phyloP scores from a whole-genome alignment of 2,797 vertebrate genomes.

The Gila robusta region DNA sequence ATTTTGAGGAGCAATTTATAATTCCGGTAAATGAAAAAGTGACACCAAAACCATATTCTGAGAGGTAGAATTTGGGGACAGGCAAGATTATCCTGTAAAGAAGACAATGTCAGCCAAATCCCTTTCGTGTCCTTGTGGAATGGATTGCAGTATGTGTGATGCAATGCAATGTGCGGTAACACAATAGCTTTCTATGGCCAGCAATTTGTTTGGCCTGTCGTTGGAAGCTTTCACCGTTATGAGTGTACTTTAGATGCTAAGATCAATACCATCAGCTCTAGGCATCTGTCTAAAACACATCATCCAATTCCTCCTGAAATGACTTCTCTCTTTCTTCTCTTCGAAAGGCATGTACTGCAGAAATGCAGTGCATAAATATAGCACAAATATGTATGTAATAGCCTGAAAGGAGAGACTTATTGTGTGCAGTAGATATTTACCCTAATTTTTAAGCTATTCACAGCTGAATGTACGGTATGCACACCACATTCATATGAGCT shows the following conservation, averaged over 20 bases:
- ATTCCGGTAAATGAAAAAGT: not conserved
- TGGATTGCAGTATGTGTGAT: constrained; percentile 25
- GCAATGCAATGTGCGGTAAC: constrained; percentile 37
- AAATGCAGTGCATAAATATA: constrained; percentile 23
- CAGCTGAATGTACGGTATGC: not conserved
- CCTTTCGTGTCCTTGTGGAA: constrained; percentile 25
- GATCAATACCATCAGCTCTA: constrained; percentile 48
- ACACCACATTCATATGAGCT: not conserved
- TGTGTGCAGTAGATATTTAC: not conserved
- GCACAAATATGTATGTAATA: not conserved
- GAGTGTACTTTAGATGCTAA: constrained; percentile 43
- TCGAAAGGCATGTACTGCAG: not conserved
- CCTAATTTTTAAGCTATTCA: constrained; percentile 2
- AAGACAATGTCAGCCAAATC: constrained; percentile 29
- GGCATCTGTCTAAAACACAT: constrained; percentile 44
- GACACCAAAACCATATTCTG: not conserved
- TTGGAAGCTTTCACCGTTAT: constrained; percentile 41
- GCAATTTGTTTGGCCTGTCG: constrained; percentile 33
- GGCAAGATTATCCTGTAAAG: constrained; percentile 14
- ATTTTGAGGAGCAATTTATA: not conserved
- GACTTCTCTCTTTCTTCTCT: constrained; percentile 13
- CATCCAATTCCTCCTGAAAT: not conserved
- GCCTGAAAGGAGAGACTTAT: not conserved
- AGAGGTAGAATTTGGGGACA: not conserved
- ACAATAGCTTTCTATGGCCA: constrained; percentile 41